Evolutionary conservation across 1,140 invertebrate species (phyloP).

Genomic region (Bilobella aurantiaca): DNA sequence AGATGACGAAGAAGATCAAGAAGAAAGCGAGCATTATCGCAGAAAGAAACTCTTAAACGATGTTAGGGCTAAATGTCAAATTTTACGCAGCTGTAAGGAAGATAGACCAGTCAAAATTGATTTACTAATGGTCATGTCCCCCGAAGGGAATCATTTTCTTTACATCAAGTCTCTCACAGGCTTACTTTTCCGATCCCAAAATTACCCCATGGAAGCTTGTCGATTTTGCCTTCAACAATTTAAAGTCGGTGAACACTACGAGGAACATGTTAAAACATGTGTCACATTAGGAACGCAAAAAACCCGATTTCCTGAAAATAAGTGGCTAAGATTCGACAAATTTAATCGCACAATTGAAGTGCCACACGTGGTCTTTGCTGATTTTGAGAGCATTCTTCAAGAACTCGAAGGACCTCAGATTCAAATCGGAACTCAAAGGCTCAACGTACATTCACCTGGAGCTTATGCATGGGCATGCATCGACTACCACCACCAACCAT

Average conservation of each 20-base stretch:
- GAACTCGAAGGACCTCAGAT: neutral
- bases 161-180: neutral
- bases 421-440: neutral
- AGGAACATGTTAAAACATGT: neutral
- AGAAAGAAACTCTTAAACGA: too few relatives aligned
- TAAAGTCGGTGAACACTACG: too few relatives aligned
- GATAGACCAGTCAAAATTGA: neutral
- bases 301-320: constrained; percentile 2
- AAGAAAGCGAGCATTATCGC: too few relatives aligned
- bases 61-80: neutral
- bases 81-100: neutral
- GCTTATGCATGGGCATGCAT: neutral
- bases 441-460: neutral
- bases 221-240: constrained; percentile 1
- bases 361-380: neutral
- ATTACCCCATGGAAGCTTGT: neutral
- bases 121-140: neutral
- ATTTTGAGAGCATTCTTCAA: neutral
- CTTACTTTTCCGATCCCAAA: neutral
- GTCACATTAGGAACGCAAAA: neutral
- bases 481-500: neutral
- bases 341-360: neutral
- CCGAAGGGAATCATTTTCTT: neutral
- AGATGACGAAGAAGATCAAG: too few relatives aligned
- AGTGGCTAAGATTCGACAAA: neutral